Base-by-base conservation (phyloP, 2,113 vertebrate species). In the Stomatorhinus ivindoensis region DNA sequence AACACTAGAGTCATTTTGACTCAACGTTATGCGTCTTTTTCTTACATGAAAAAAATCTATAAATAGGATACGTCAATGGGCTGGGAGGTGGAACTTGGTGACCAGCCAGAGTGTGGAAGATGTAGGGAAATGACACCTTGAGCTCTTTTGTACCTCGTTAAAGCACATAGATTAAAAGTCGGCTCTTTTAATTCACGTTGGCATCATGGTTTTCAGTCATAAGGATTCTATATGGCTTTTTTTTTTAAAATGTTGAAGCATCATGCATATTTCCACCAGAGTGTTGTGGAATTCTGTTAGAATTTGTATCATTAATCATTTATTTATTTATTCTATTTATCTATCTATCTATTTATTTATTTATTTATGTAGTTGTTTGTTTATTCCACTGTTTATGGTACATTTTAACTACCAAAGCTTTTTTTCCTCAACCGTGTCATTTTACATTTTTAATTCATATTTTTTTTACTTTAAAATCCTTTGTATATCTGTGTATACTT, bases 71-170 rank as follows among this genome's bases (percentile, higher is more conserved):
- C 69, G 2, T 84, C 44, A n/a, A 3, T 84, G 80, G 24, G 44
- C 39, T 42, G 42, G 42, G 24, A 84, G 4, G 21, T 84, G 44
- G 7, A 46, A 8, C 4, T 73, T 88, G 92, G 94, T 94, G 94
- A 94, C 94, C 93, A 90, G 51, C 51, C 8, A 50, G 92, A 91
- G 92, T 94, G 92, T 94, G 93, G 91, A 94, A 93, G 93, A 93
- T 92, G 93, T 93, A 95, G 94, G 95, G 95, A 94, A 93, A 92
- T 93, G 91, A 92, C 93, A 94, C 92, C 94, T 94, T 95, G 92
- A 91, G 90, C 91, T 91, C 91, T 94, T 96, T 96, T 96, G 94
- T 95, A 96, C 94, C 95, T 94, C 94, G 94, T 93, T 95, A 94
- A 96, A 96, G 95, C 95, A 96, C 96, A 96, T 94, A 90, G 90